These are phyloP conservation scores for Parauchenoglanis ngamensis DNA, from an alignment of 2,797 vertebrate species.

Conservation along the genomic window DNA sequence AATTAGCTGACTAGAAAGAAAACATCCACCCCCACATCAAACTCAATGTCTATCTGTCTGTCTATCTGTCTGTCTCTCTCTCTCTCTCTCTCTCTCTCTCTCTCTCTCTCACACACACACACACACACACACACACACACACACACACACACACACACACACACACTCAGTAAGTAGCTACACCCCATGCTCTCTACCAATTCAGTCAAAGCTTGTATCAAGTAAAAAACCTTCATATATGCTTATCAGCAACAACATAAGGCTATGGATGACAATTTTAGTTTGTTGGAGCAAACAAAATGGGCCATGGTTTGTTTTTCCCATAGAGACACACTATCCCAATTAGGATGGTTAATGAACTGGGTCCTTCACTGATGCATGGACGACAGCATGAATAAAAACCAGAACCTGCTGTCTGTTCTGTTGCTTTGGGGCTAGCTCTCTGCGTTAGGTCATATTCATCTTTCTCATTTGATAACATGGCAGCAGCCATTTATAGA, in stretches of 20 bases:
- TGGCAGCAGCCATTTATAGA: conserved; percentile 39
- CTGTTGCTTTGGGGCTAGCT: conserved; percentile 16
- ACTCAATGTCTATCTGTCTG: conserved; percentile 19
- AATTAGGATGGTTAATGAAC: conserved; percentile 36
- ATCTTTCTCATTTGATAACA: conserved; percentile 33
- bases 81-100: conserved; percentile 49
- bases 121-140: neutral
- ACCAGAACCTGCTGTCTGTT: conserved; percentile 12
- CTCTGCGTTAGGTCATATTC: conserved; percentile 20
- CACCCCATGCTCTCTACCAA: neutral
- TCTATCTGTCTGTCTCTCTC: conserved; percentile 54
- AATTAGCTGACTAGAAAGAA: conserved; percentile 81
- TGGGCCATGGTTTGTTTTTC: neutral
- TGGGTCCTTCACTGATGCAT: conserved; percentile 27
- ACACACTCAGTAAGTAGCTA: neutral
- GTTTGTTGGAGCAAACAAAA: conserved; percentile 14
- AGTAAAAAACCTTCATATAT: neutral
- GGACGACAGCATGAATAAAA: conserved; percentile 41
- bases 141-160: neutral
- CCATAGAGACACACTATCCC: conserved; percentile 10
- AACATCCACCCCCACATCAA: conserved; percentile 68
- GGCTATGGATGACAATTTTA: neutral
- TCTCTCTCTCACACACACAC: conserved; percentile 44
- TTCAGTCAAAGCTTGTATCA: neutral
- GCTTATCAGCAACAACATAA: neutral